Evolutionary conservation across 1,140 invertebrate species (phyloP).

Genomic region (Contarinia nasturtii): DNA sequence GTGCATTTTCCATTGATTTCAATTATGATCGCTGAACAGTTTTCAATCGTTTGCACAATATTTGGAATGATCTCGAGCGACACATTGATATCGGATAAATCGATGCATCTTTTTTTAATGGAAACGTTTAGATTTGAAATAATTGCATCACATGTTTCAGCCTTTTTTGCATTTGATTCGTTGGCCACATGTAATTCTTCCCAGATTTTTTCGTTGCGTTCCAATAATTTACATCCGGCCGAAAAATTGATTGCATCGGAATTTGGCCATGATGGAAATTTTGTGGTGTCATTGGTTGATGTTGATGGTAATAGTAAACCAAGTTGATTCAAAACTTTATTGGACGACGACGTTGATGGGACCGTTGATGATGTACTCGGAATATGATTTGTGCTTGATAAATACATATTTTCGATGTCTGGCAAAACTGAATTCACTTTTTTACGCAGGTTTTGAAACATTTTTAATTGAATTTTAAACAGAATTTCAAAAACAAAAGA

Average conservation of each 20-base stretch:
- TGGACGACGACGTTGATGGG: no score
- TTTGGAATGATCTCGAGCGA: conserved; percentile 35
- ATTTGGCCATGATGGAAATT: no score
- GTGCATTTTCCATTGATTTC: conserved; percentile 36
- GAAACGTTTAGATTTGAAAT: conserved; percentile 32
- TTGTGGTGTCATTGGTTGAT: no score
- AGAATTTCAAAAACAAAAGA: no score
- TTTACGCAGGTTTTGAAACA: no score
- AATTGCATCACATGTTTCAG: conserved; percentile 32
- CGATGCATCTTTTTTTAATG: conserved; percentile 30
- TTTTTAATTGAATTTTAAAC: no score
- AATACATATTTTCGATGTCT: no score
- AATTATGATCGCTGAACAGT: background rate
- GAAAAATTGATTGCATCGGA: conserved; percentile 9
- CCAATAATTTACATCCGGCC: conserved; percentile 16
- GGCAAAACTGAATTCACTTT: no score
- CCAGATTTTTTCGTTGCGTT: conserved; percentile 29
- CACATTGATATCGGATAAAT: conserved; percentile 30
- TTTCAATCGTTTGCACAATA: conserved; percentile 31
- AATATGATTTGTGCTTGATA: no score
- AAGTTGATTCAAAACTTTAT: no score
- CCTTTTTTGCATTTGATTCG: conserved; percentile 38
- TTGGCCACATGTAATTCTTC: conserved; percentile 37
- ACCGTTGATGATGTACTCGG: no score
- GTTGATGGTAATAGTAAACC: no score